Base-by-base conservation (phyloP, 2,888 invertebrate species). In the Caenorhabditis uteleia region DNA sequence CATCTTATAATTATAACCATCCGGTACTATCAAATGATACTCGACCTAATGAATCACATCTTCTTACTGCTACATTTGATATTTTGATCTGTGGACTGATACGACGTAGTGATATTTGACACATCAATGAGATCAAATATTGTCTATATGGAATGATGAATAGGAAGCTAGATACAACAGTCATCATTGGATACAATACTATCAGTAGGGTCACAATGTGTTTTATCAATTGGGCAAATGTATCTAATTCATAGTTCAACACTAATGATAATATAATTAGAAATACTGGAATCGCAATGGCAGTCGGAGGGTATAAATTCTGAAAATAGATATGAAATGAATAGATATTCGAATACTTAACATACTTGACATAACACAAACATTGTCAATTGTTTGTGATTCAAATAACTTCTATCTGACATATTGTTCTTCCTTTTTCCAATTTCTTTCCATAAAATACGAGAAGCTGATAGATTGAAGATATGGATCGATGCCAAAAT, bases 151-250 rank as follows among this genome's bases (percentile, higher is more conserved):
- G 59, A 31, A 20, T 33, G 21, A 59, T 59, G 33, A 59, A 47
- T 23, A 48, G 14, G 27, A 53, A 59, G 39, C 59, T 59, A 51
- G 53, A 36, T 12, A 53, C 3, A 23, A 48, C 59, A 25, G 53
- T 59, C 14, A 59, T 36, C 0, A 48, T 47, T 3, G 59, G 59
- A 23, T 59, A 53, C 6, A 53, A 53, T 20, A 34, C 45, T 1
- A 51, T 26, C 20, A 27, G 39, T 26, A 59, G 47, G 7, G 51
- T 59, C 27, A 53, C 53, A 29, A 59, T 43, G 43, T 59, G 51
- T 33, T 59, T 59, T 23, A 59, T 47, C 0, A 36, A 14, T 4
- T 47, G 47, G 4, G 53, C 51, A 47, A 59, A 59, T n/a, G 51
- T 48, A 12, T 48, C 53, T 1, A 53, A 48, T 23, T 47, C 43